Conservation (phyloP, 2,797 vertebrate species). For the Cryptoblepharus egeriae region DNA sequence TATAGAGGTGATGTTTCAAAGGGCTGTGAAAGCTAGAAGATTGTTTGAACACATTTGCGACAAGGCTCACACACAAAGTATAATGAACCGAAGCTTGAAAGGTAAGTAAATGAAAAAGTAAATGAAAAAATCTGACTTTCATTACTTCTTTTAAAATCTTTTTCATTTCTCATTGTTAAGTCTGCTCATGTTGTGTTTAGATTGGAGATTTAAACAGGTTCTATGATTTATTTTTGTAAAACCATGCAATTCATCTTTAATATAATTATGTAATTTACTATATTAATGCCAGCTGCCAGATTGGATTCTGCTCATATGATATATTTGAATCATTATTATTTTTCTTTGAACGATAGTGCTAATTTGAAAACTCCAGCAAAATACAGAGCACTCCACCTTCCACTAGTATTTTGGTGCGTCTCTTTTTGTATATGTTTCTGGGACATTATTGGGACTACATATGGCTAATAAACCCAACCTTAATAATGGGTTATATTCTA, state of each 20-base stretch:
- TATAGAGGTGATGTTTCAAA: conserved; percentile 7
- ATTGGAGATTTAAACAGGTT: conserved; percentile 57
- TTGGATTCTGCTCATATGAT: conserved; percentile 70
- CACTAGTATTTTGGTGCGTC: not conserved
- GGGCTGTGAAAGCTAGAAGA: not conserved
- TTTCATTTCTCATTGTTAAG: conserved; percentile 26
- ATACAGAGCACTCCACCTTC: conserved; percentile 4
- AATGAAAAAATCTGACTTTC: conserved; percentile 51
- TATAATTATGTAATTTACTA: conserved; percentile 69
- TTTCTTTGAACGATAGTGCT: conserved; percentile 65
- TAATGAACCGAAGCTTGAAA: conserved; percentile 21
- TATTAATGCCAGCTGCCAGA: conserved; percentile 75
- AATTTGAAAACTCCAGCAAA: conserved; percentile 51
- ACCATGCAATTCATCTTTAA: conserved; percentile 67
- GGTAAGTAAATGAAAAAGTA: conserved; percentile 43
- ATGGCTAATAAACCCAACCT: not conserved
- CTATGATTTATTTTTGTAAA: conserved; percentile 62
- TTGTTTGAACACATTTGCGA: conserved; percentile 27
- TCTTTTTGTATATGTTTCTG: not conserved
- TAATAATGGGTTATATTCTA: not conserved
- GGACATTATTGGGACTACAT: not conserved
- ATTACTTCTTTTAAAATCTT: conserved; percentile 22
- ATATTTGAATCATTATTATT: conserved; percentile 72
- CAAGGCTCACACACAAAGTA: not conserved
- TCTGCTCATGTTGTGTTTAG: conserved; percentile 39